Percentiles rank a stretch among this genome's conserved stretches.
These are phyloP conservation scores for cattle (Bos taurus) DNA, from an alignment of 2,113 vertebrate species.

Conservation along the genomic window ARS-UCD2.0 NC_037357.1:99205001-99205500, in stretches of 20 bases:
- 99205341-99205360: no score
- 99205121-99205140: not conserved
- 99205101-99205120: not conserved
- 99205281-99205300: not conserved
- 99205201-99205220: not conserved
- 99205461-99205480: no score
- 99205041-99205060: not conserved
- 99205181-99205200: not conserved
- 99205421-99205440: no score
- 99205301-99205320: not conserved
- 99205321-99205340: not conserved
- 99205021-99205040: not conserved
- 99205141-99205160: not conserved
- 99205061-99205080: not conserved
- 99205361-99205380: no score
- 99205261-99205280: not conserved
- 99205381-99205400: rapidly evolving
- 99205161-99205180: not conserved
- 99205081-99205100: not conserved
- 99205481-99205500: no score
- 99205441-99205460: no score
- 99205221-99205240: not conserved
- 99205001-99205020: not conserved
- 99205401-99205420: no score
- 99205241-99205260: not conserved